Conservation (phyloP, 2,797 vertebrate genomes). For the Pangasius larnaudii region DNA sequence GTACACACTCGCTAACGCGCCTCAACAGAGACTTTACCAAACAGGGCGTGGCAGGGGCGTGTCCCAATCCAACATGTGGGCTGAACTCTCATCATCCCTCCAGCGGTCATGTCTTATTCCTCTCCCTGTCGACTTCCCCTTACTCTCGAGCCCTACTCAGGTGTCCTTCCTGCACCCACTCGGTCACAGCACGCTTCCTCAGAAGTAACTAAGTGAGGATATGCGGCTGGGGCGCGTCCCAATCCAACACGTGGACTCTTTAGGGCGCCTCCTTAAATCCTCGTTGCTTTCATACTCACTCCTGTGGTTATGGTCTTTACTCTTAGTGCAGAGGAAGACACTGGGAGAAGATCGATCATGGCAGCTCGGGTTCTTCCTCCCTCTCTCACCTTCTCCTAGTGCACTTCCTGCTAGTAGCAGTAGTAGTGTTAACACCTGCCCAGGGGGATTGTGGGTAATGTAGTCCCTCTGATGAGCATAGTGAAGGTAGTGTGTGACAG, state of each 20-base stretch:
- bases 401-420: constrained; percentile 66
- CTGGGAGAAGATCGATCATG: constrained; percentile 73
- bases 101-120: constrained; percentile 29
- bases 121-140: constrained; percentile 52
- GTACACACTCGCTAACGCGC: background rate
- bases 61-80: background rate
- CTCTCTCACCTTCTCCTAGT: constrained; percentile 58
- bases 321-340: constrained; percentile 62
- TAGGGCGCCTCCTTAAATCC: background rate
- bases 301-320: constrained; percentile 51
- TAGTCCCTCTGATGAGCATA: background rate
- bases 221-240: background rate
- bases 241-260: background rate
- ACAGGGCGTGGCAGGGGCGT: background rate
- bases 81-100: background rate
- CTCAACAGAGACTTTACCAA: background rate
- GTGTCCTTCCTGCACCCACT: constrained; percentile 43
- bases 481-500: constrained; percentile 2
- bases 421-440: constrained; percentile 22
- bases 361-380: constrained; percentile 77
- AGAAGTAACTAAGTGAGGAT: background rate
- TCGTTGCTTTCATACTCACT: constrained; percentile 26
- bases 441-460: constrained; percentile 12
- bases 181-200: constrained; percentile 30
- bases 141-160: constrained; percentile 52